A percentile compares a stretch with the other conserved stretches of the same genome.
Conservation (phyloP, 2,113 vertebrate genomes). For the Ifrita kowaldi region DNA sequence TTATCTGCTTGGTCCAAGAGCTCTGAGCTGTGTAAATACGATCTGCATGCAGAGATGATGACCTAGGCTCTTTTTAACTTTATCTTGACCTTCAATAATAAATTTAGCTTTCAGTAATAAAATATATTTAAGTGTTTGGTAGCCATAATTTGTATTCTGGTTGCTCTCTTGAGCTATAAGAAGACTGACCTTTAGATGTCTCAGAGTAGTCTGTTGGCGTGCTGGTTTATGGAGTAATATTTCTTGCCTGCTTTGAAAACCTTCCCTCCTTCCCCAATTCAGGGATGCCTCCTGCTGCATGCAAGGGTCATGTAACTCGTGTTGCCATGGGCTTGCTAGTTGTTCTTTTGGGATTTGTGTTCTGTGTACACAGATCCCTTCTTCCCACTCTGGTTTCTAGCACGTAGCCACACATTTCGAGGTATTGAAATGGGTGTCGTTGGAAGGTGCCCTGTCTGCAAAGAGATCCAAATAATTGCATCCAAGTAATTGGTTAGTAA, state of each 20-base stretch:
- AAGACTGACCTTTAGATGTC: background rate
- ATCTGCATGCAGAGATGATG: background rate
- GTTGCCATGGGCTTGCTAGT: background rate
- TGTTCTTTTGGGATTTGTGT: background rate
- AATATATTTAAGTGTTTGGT: background rate
- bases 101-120: background rate
- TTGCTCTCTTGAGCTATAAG: background rate
- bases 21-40: background rate
- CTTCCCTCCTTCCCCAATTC: background rate
- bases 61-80: background rate
- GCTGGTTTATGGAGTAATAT: background rate
- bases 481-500: background rate
- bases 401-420: fast-evolving
- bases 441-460: background rate
- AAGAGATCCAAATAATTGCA: background rate
- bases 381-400: background rate
- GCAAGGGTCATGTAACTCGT: background rate
- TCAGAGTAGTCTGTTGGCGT: background rate
- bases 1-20: background rate
- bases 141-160: background rate
- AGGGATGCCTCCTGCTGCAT: background rate
- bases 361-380: background rate
- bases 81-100: background rate
- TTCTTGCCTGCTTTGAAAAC: background rate
- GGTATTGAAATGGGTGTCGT: background rate